Evolutionary conservation across 2,113 vertebrate species (phyloP).

Genomic region (Podarcis muralis): DNA sequence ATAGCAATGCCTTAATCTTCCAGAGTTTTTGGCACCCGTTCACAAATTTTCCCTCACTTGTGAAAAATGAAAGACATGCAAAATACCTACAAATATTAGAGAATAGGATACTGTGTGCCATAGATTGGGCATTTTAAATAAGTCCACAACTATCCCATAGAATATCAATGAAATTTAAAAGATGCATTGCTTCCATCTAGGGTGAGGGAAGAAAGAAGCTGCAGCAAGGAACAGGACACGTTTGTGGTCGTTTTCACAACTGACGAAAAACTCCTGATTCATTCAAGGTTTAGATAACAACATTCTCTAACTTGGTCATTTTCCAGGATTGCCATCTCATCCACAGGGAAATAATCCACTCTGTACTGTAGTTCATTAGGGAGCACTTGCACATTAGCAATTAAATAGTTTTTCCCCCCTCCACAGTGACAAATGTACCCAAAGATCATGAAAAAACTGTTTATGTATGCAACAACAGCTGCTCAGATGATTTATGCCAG

Average conservation of each 20-base stretch:
- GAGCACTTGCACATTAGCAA: background rate
- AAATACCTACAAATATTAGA: background rate
- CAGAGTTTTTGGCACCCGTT: background rate
- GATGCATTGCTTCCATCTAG: background rate
- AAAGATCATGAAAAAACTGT: background rate
- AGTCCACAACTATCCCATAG: background rate
- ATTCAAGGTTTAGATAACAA: background rate
- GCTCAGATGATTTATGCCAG: too few species aligned
- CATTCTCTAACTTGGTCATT: background rate
- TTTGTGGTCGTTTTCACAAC: background rate
- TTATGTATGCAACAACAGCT: too few species aligned
- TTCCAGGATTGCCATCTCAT: background rate
- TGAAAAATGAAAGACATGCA: background rate
- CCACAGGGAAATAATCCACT: background rate
- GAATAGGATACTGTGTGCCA: background rate
- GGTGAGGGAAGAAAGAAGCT: background rate
- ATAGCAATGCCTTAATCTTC: background rate
- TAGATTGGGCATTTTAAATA: background rate
- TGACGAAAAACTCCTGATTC: background rate
- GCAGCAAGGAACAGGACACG: background rate
- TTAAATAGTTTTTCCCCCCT: too few species aligned
- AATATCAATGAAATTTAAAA: background rate
- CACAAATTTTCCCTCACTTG: background rate
- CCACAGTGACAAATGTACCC: background rate
- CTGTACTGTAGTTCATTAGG: background rate